Percentiles rank a stretch among this genome's conserved stretches.
phyloP scores from a whole-genome alignment of 2,797 vertebrate genomes.

The Apogon talboti region DNA sequence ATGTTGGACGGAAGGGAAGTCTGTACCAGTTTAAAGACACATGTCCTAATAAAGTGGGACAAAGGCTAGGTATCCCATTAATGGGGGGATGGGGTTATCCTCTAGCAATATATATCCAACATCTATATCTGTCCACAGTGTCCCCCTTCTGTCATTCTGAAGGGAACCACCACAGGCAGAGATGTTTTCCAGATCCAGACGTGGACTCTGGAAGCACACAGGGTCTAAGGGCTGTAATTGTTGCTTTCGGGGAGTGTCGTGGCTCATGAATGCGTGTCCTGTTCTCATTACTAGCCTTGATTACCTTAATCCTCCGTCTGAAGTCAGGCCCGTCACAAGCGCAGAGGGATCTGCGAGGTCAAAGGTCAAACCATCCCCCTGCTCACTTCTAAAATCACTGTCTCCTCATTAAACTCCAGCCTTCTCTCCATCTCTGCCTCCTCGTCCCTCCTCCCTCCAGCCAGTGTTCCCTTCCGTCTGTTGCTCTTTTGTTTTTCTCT shows the following conservation, averaged over 20 bases:
- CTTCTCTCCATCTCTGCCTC: conserved; percentile 14
- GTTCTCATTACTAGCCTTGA: conserved; percentile 76
- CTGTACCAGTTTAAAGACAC: conserved; percentile 11
- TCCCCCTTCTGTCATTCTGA: conserved; percentile 50
- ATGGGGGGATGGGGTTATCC: conserved; percentile 9
- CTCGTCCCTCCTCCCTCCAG: conserved; percentile 8
- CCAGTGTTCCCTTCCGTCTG: conserved; percentile 27
- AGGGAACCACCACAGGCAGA: conserved; percentile 36
- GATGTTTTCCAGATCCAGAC: conserved; percentile 15
- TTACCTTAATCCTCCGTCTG: conserved; percentile 77
- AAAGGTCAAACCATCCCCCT: conserved; percentile 69
- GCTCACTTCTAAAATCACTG: conserved; percentile 42
- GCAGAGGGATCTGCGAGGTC: conserved; percentile 69
- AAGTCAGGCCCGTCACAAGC: conserved; percentile 70
- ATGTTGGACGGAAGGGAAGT: conserved; percentile 7
- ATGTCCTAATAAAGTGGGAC: conserved; percentile 43
- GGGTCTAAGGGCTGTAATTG: conserved; percentile 37
- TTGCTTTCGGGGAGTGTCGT: conserved; percentile 50
- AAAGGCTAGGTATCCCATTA: conserved; percentile 45
- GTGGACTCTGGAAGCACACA: not conserved
- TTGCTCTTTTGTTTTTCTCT: conserved; percentile 36
- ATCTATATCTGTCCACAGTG: conserved; percentile 51
- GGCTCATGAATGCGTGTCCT: conserved; percentile 65
- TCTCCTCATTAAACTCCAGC: conserved; percentile 71
- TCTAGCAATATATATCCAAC: conserved; percentile 20